Conservation (phyloP, 2,797 vertebrate genomes). For the Sebastes flavidus region DNA sequence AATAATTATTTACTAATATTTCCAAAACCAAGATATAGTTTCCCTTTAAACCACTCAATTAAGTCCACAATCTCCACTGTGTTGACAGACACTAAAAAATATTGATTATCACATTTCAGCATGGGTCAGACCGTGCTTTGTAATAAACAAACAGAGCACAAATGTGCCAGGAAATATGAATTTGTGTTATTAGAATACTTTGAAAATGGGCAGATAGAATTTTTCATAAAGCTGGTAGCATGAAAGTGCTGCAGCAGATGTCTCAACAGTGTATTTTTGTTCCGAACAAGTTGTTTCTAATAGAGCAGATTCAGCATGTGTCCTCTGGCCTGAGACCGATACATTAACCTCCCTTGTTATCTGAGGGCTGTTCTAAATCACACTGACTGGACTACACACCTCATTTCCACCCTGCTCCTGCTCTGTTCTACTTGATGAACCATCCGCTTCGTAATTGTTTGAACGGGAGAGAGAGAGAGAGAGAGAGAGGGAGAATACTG, state of each 20-base stretch:
- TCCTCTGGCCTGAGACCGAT: conserved; percentile 53
- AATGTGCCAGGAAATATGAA: neutral
- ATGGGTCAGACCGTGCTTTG: neutral
- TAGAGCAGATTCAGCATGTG: conserved; percentile 47
- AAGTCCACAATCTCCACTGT: neutral
- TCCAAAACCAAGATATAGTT: neutral
- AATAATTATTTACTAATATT: neutral
- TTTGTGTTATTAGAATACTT: conserved; percentile 13
- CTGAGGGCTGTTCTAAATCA: conserved; percentile 47
- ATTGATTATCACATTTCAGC: conserved; percentile 2
- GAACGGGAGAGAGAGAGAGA: conserved; percentile 18
- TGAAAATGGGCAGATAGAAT: neutral
- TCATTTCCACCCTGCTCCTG: conserved; percentile 48
- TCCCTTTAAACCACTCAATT: neutral
- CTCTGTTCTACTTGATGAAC: conserved; percentile 52
- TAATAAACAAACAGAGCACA: conserved; percentile 7
- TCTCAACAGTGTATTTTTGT: conserved; percentile 37
- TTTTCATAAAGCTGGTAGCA: neutral
- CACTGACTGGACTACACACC: conserved; percentile 48
- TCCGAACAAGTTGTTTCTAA: conserved; percentile 47
- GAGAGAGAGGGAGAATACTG: neutral
- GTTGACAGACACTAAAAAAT: neutral
- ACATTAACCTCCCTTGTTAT: conserved; percentile 62
- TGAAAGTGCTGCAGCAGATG: neutral
- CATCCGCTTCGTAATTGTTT: conserved; percentile 54